Conservation (phyloP, 2,113 vertebrate species). For the Charadrius vociferus region DNA sequence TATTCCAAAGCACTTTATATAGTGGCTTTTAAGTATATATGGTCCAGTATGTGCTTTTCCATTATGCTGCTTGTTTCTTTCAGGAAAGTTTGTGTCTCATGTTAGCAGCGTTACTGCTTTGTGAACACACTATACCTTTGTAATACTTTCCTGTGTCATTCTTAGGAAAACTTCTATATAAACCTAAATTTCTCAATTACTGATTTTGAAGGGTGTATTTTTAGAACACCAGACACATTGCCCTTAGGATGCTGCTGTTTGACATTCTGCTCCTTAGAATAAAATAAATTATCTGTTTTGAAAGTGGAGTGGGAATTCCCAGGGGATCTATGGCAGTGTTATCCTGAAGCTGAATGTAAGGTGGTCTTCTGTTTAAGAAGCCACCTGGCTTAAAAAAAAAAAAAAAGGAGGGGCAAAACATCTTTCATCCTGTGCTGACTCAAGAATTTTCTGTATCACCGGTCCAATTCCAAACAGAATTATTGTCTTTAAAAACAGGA, state of each 20-base stretch:
- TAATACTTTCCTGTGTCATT: background rate
- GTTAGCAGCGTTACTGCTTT: background rate
- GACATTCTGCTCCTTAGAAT: background rate
- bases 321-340: background rate
- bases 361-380: background rate
- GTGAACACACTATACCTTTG: background rate
- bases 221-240: background rate
- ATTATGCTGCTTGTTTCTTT: background rate
- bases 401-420: fast-evolving
- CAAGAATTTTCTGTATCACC: background rate
- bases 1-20: background rate
- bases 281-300: background rate
- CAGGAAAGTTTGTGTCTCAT: background rate
- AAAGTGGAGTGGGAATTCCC: background rate
- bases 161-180: background rate
- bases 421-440: background rate
- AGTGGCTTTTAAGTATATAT: background rate
- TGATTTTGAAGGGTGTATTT: background rate
- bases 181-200: background rate
- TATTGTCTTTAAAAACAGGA: background rate
- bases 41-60: background rate
- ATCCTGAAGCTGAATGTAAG: background rate
- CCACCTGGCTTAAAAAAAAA: background rate
- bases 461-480: background rate
- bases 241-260: background rate